These are phyloP conservation scores for Oithona nana DNA, from an alignment of 2,888 invertebrate genomes.

Conservation along the genomic window DNA sequence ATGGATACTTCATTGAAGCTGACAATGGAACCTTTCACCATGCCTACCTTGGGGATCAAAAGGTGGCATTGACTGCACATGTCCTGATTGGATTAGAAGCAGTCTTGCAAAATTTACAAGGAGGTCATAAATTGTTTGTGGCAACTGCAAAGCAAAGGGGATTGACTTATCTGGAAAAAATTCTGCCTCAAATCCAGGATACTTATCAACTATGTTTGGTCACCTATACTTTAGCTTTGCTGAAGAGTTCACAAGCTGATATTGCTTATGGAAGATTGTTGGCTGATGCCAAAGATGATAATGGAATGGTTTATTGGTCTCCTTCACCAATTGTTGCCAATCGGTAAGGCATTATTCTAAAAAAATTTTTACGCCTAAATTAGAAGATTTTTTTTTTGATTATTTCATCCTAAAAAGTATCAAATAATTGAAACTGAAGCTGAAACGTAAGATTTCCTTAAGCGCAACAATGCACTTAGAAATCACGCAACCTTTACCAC, in stretches of 20 bases:
- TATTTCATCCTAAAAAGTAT: too few species aligned
- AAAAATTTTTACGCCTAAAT: too few species aligned
- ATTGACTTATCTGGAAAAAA: conserved; percentile 27
- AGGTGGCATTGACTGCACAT: conserved; percentile 34
- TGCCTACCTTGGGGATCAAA: conserved; percentile 19
- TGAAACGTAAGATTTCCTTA: background rate
- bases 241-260: conserved; percentile 28
- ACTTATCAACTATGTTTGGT: conserved; percentile 34
- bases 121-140: background rate
- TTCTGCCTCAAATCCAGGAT: conserved; percentile 26
- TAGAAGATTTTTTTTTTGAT: too few species aligned
- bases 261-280: conserved; percentile 24
- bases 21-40: conserved; percentile 22
- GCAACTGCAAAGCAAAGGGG: background rate
- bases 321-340: conserved; percentile 22
- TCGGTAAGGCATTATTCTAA: background rate
- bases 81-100: conserved; percentile 32
- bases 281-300: conserved; percentile 19
- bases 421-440: background rate
- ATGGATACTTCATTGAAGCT: conserved; percentile 21
- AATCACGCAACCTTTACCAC: too few species aligned
- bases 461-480: too few species aligned
- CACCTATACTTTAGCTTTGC: conserved; percentile 31
- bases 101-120: conserved; percentile 24
- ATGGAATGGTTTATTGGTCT: conserved; percentile 31